Percentiles rank a stretch among this genome's conserved stretches.
Conservation (phyloP, 2,797 vertebrate species). For the Pangasius krempfi region DNA sequence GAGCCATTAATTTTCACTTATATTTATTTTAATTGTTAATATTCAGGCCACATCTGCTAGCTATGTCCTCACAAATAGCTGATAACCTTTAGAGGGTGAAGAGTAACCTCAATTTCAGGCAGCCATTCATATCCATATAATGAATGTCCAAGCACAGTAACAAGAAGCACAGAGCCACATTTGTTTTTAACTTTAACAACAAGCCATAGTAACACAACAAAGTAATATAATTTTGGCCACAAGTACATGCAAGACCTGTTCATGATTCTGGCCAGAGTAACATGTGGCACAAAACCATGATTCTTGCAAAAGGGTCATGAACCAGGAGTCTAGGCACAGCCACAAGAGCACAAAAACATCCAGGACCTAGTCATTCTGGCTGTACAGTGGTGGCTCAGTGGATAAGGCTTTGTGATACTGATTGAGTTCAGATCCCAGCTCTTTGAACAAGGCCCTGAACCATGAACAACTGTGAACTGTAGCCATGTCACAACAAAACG, state of each 20-base stretch:
- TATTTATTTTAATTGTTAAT: background rate
- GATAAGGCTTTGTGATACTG: background rate
- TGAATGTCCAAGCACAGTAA: background rate
- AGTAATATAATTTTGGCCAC: too few relatives aligned
- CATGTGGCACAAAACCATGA: background rate
- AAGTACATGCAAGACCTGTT: background rate
- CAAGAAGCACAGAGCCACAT: background rate
- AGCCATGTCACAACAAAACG: background rate
- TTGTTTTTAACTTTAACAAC: background rate
- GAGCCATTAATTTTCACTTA: background rate
- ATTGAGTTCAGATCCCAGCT: background rate
- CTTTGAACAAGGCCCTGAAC: background rate
- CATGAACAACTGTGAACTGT: background rate
- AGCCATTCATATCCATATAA: background rate
- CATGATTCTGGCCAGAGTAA: too few relatives aligned
- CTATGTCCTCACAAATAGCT: background rate
- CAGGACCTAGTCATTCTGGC: background rate
- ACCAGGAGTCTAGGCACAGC: background rate
- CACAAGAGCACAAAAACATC: background rate
- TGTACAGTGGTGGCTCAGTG: background rate
- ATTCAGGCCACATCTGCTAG: background rate
- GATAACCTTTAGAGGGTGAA: background rate
- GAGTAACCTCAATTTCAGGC: background rate
- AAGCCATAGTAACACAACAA: background rate
- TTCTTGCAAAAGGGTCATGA: background rate